Conservation (phyloP, 2,797 vertebrate genomes). For the Acestrorhynchus altus region DNA sequence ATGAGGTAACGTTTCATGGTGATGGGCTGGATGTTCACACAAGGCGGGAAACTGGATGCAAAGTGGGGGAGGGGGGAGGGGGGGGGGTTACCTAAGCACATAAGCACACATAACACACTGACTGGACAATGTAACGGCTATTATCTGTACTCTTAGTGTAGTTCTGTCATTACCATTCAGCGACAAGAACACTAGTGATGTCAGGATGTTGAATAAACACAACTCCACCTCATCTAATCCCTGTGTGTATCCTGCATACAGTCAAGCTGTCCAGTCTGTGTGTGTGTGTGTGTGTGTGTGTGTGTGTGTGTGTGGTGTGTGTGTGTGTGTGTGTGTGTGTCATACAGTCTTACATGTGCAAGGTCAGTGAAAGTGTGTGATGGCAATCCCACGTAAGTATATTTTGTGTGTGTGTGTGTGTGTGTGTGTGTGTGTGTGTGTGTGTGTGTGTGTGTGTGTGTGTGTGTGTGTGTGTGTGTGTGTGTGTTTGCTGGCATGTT, state of each 20-base stretch:
- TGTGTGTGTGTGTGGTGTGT: slow-evolving; percentile 53
- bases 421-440: slow-evolving; percentile 33
- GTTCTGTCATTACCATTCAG: no score
- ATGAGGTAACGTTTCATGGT: slow-evolving; percentile 79
- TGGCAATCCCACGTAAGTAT: slow-evolving; percentile 56
- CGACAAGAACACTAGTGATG: no score
- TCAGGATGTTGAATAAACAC: no score
- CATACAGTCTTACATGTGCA: slow-evolving; percentile 41
- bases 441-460: slow-evolving; percentile 29
- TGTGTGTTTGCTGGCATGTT: slow-evolving; percentile 52
- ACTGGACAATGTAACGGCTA: slow-evolving; percentile 8
- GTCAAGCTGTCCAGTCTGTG: slow-evolving; percentile 56
- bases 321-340: slow-evolving; percentile 55
- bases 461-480: slow-evolving; percentile 44
- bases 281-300: slow-evolving; percentile 52
- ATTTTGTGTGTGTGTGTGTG: slow-evolving; percentile 31
- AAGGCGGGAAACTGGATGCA: slow-evolving; percentile 9
- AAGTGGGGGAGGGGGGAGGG: not conserved
- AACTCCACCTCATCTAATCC: no score
- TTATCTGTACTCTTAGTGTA: not conserved
- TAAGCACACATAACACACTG: slow-evolving; percentile 1
- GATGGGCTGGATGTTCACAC: slow-evolving; percentile 62
- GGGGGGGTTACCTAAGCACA: not conserved
- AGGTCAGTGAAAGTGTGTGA: slow-evolving; percentile 34
- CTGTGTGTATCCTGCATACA: not conserved